These are phyloP conservation scores for Chaunax sp. DNA, from an alignment of 2,797 vertebrate species.

Conservation along the genomic window DNA sequence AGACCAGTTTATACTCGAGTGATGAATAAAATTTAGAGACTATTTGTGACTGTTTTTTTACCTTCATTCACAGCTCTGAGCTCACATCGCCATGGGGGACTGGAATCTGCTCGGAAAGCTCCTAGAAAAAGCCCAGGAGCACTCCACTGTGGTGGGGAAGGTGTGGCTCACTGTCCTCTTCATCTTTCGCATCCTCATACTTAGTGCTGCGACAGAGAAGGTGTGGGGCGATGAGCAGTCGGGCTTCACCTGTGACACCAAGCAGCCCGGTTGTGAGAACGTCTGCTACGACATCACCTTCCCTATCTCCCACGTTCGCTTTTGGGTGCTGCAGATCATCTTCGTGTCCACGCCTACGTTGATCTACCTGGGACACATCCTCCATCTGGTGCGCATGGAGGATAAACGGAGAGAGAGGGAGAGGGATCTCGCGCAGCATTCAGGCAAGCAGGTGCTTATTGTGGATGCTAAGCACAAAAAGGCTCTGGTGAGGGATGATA, in stretches of 20 bases:
- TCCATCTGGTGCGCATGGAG: constrained; percentile 88
- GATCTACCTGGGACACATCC: constrained; percentile 90
- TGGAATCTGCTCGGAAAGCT: constrained; percentile 91
- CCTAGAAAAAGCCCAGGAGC: constrained; percentile 90
- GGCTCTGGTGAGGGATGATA: constrained; percentile 62
- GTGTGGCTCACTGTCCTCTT: constrained; percentile 92
- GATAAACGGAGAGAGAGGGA: constrained; percentile 81
- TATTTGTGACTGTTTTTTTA: no score
- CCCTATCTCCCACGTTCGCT: constrained; percentile 91
- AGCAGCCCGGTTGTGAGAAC: constrained; percentile 91
- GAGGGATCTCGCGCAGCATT: constrained; percentile 20
- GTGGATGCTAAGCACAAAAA: constrained; percentile 61
- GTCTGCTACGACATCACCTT: constrained; percentile 92
- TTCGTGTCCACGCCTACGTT: constrained; percentile 91
- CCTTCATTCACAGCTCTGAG: constrained; percentile 51
- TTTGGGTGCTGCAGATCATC: constrained; percentile 94
- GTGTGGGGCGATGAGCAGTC: constrained; percentile 91
- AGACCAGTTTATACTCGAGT: no score
- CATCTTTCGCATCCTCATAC: constrained; percentile 89
- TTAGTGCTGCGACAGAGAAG: constrained; percentile 88
- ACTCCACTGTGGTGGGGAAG: constrained; percentile 90
- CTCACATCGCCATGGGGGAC: constrained; percentile 86
- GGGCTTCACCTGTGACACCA: constrained; percentile 90
- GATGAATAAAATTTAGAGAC: no score
- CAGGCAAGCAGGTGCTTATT: constrained; percentile 64